Evolutionary conservation across 2,113 vertebrate species (phyloP).

Genomic region (Halichoerus grypus): DNA sequence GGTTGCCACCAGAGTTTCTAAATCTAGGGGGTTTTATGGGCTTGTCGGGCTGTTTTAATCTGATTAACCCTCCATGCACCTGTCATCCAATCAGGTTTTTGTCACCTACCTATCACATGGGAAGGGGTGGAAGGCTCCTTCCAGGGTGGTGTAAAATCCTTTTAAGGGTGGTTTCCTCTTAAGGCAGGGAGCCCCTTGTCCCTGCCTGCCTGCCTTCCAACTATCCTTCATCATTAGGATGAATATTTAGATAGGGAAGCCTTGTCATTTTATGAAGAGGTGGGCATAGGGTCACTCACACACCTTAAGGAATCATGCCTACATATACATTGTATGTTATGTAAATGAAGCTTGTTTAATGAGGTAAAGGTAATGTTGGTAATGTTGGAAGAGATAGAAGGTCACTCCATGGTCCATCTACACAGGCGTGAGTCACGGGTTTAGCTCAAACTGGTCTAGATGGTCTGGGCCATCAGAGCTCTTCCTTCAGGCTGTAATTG

Average conservation of each 20-base stretch:
- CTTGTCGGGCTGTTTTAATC: neutral
- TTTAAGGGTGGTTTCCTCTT: neutral
- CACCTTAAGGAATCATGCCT: neutral
- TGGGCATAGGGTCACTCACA: neutral
- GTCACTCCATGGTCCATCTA: neutral
- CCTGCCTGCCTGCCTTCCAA: neutral
- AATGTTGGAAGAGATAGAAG: neutral
- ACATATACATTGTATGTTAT: neutral
- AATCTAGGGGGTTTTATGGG: neutral
- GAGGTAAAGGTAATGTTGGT: neutral
- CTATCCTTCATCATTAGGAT: neutral
- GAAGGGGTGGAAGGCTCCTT: neutral
- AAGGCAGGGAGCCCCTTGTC: neutral
- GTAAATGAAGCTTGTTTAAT: neutral
- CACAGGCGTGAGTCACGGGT: neutral
- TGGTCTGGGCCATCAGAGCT: neutral
- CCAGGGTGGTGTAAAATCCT: neutral
- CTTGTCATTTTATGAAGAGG: neutral
- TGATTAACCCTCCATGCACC: neutral
- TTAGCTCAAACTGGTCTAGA: neutral
- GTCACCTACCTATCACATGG: neutral
- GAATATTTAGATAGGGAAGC: neutral
- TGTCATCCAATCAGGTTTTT: neutral
- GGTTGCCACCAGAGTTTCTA: too few relatives aligned
- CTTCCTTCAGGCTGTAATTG: neutral